Base-by-base conservation (phyloP, 37 sponge, comb jelly and placozoan genomes). In the Mnemiopsis leidyi region DNA sequence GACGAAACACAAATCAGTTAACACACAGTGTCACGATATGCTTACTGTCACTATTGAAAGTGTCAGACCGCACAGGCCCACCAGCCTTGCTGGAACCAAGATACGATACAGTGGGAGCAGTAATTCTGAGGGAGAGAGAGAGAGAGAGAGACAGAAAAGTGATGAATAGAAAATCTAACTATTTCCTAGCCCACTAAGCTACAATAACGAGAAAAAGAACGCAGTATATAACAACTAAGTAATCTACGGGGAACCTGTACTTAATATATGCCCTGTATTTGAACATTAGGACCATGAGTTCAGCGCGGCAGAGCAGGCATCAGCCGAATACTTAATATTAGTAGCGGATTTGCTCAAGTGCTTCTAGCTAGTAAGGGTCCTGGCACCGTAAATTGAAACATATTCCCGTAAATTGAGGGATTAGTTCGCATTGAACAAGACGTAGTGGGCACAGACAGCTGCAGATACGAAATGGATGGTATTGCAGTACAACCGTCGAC, bases 41-140 rank as follows among this genome's bases (percentile, higher is more conserved):
- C 61, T 48, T 48, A 48, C 61, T 48, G 61, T 48, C 61, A 48
- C 61, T 48, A 48, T 48, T 48, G 61, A 48, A 48, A 48, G 61
- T 48, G 61, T 48, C 61, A 48, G 61, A 48, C 9, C 61, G 61
- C 5, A 13, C 13, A 48, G 61, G 61, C 61, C 61, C 61, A 13
- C 9, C 61, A 48, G 61, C 61, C 61, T 48, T 48, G 61, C 61
- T 48, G 61, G 61, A 48, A 48, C 61, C 61, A 13, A 48, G 5
- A 48, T 48, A 48, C 61, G 5, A 13, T 5, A 5, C 61, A 48
- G 61, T 48, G 9, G 61, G 61, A 13, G 61, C 21, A 29, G 75
- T 71, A n/a, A 71, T 28, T 71, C 75, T 71, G 75, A 71, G 75
- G 20, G 75, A 71, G 75, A 71, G 75, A 71, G 75, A 71, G 75